Evolutionary conservation across 2,888 invertebrate species (phyloP).

Genomic region (Pyrrhosoma nymphula): DNA sequence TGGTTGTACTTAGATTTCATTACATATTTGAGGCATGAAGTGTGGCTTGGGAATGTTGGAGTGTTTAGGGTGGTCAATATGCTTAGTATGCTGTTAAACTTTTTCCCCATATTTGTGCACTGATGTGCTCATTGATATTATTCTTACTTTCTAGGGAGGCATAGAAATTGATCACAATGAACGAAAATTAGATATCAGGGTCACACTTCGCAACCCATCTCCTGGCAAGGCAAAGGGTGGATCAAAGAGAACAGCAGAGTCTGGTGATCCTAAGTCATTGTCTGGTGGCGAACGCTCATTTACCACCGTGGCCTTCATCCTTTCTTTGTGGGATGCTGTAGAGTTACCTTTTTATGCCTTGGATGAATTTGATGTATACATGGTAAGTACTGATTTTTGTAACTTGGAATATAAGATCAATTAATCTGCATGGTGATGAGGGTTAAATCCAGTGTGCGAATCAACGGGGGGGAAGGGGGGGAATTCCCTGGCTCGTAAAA

Average conservation of each 20-base stretch:
- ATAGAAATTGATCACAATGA: slow-evolving; percentile 80
- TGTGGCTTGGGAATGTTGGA: too few species aligned
- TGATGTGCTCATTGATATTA: background rate
- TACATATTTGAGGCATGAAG: too few species aligned
- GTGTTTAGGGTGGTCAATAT: too few species aligned
- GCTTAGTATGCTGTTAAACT: too few species aligned
- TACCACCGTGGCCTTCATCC: slow-evolving; percentile 95
- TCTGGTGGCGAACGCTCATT: slow-evolving; percentile 98
- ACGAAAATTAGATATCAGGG: slow-evolving; percentile 79
- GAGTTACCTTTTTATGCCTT: slow-evolving; percentile 95
- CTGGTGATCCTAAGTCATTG: slow-evolving; percentile 82
- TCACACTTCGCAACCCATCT: slow-evolving; percentile 73
- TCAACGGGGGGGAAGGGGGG: too few species aligned
- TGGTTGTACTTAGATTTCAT: too few species aligned
- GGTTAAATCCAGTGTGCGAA: too few species aligned
- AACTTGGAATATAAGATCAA: too few species aligned
- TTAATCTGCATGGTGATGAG: too few species aligned
- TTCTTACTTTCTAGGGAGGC: slow-evolving; percentile 78
- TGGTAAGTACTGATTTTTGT: slow-evolving; percentile 81
- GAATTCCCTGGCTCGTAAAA: too few species aligned
- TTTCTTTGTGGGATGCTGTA: slow-evolving; percentile 95
- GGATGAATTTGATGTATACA: slow-evolving; percentile 98
- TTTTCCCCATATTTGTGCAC: too few species aligned
- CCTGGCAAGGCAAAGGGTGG: slow-evolving; percentile 76
- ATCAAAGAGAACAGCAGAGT: slow-evolving; percentile 74